Base-by-base conservation (phyloP, 1,140 invertebrate genomes). In the Trachymyrmex septentrionalis region DNA sequence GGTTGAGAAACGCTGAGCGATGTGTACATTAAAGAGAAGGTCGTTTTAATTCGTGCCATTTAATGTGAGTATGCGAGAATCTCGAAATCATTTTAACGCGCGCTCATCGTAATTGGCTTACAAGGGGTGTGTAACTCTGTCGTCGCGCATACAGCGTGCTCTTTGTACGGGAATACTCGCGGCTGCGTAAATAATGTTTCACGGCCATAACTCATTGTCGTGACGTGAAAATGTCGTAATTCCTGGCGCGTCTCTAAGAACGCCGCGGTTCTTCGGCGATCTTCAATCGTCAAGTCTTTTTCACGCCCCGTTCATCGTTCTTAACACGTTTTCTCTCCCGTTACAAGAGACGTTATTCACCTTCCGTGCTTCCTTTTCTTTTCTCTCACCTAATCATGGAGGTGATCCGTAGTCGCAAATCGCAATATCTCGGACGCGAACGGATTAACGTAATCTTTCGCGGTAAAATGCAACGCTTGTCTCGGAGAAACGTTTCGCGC, bases 201-300 rank as follows among this genome's bases (percentile, higher is more conserved):
- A 89, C 64, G 48, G 50, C 48, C 85, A 61, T 89, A 84, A 89
- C 85, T 90, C 78, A 87, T 90, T 87, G 88, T 89, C 88, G 50
- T 73, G 76, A 77, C 76, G 71, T n/a, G 50, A 82, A 90, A 72
- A 44, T 80, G 78, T 88, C 82, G 87, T 86, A 86, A 89, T 86
- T 88, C 66, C 63, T 90, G 88, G 88, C 72, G 16, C 7, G 44
- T 50, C 16, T 89, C 88, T 88, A 90, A 80, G 53, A 72, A 12
- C n/a, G 59, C 21, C 27, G 53, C 7, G 34, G 30, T 0, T 38
- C 24, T 27, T 12, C 48, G 48, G 55, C 59, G 77, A 89, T 89
- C 86, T 75, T 85, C 75, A 89, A 81, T 66, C 10, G 44, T 14
- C 66, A 21, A n/a, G n/a, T 19, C 64, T 81, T 69, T 38, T 69